These are phyloP conservation scores for Fistularia commersonii DNA, from an alignment of 2,797 vertebrate genomes.

Conservation along the genomic window DNA sequence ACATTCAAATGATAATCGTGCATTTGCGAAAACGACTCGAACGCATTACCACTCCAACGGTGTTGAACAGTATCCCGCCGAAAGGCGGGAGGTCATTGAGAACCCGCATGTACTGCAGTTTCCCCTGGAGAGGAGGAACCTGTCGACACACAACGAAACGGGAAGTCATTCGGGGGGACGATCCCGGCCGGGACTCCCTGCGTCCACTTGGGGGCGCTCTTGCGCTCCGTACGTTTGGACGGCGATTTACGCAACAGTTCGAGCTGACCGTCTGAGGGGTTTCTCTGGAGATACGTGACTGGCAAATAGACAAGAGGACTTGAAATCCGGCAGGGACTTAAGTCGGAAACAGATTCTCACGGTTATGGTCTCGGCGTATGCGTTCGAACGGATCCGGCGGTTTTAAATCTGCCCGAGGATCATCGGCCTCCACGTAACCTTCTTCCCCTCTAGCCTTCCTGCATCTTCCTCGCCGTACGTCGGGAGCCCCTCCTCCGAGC, in stretches of 20 bases:
- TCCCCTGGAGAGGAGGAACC: constrained; percentile 93
- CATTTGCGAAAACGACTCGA: constrained; percentile 10
- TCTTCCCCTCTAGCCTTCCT: too few relatives aligned
- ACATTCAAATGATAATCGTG: not conserved
- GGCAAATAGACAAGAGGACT: constrained; percentile 22
- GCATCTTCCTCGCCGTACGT: too few relatives aligned
- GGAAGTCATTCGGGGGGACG: constrained; percentile 18
- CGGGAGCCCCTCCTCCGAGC: too few relatives aligned
- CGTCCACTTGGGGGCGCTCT: constrained; percentile 67
- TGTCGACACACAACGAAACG: constrained; percentile 59
- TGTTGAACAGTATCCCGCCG: constrained; percentile 94
- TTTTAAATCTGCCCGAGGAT: too few relatives aligned
- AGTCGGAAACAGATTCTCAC: too few relatives aligned
- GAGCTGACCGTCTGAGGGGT: constrained; percentile 18
- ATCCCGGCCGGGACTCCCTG: constrained; percentile 1
- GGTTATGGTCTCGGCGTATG: too few relatives aligned
- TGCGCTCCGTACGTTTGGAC: constrained; percentile 38
- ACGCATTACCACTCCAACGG: constrained; percentile 89
- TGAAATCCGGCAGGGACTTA: not conserved
- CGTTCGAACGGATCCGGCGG: too few relatives aligned
- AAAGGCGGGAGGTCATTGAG: constrained; percentile 97
- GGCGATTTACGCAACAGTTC: constrained; percentile 52
- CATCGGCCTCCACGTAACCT: too few relatives aligned
- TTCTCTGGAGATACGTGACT: constrained; percentile 23
- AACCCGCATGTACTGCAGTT: constrained; percentile 96